A percentile compares a stretch with the other conserved stretches of the same genome.
phyloP scores from a whole-genome alignment of 2,113 vertebrate genomes.

The Brachirus orientalis region DNA sequence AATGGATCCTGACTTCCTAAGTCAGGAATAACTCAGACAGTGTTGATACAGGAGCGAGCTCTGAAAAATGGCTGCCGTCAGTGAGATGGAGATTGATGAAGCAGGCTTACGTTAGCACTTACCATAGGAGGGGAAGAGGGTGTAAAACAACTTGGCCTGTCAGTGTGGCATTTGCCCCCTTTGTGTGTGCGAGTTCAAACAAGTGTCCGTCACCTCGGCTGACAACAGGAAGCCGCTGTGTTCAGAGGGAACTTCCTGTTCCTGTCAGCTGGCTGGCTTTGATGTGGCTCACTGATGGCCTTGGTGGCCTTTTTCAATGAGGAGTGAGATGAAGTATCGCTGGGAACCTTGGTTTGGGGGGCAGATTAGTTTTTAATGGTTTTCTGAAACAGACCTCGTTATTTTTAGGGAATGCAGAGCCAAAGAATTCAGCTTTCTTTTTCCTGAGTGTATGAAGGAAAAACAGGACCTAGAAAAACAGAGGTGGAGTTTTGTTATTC shows the following conservation, averaged over 20 bases:
- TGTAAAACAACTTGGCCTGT: slow-evolving; percentile 58
- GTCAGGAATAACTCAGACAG: slow-evolving; percentile 68
- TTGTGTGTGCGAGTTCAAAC: slow-evolving; percentile 74
- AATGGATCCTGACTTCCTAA: slow-evolving; percentile 65
- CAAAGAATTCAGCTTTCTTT: slow-evolving; percentile 57
- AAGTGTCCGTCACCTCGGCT: slow-evolving; percentile 80
- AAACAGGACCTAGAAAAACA: slow-evolving; percentile 62
- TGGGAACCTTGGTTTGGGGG: slow-evolving; percentile 36
- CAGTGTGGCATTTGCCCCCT: slow-evolving; percentile 70
- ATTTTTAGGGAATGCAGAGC: slow-evolving; percentile 71
- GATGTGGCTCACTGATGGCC: slow-evolving; percentile 73
- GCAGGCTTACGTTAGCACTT: slow-evolving; percentile 69
- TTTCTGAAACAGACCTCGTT: slow-evolving; percentile 63
- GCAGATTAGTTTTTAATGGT: slow-evolving; percentile 56
- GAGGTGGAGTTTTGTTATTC: slow-evolving; percentile 55
- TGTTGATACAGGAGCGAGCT: slow-evolving; percentile 71
- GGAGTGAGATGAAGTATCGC: slow-evolving; percentile 50
- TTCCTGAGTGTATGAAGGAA: slow-evolving; percentile 55
- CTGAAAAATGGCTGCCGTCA: slow-evolving; percentile 73
- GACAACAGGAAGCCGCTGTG: slow-evolving; percentile 82
- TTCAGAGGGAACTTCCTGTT: slow-evolving; percentile 80
- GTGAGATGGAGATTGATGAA: slow-evolving; percentile 75
- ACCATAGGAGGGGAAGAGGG: slow-evolving; percentile 53
- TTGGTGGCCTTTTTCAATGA: slow-evolving; percentile 71
- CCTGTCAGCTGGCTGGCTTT: slow-evolving; percentile 79